These are phyloP conservation scores for Oryzias sinensis DNA, from an alignment of 2,797 vertebrate species.

Conservation along the genomic window DNA sequence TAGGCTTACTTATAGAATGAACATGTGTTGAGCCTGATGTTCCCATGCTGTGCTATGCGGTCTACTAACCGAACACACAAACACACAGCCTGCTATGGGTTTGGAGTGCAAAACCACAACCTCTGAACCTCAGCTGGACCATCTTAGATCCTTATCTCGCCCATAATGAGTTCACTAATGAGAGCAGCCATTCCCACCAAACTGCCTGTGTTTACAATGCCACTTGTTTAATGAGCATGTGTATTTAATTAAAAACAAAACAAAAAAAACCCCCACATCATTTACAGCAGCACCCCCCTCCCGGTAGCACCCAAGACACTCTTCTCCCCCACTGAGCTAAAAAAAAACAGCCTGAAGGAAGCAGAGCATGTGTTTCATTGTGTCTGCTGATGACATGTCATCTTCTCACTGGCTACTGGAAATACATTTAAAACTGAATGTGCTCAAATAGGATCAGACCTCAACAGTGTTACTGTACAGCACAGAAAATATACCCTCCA, in stretches of 20 bases:
- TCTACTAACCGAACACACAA: conserved; percentile 10
- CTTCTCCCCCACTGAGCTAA: conserved; percentile 28
- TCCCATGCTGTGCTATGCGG: conserved; percentile 41
- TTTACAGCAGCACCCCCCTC: conserved; percentile 46
- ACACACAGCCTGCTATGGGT: conserved; percentile 16
- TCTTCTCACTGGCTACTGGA: conserved; percentile 14
- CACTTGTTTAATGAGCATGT: conserved; percentile 69
- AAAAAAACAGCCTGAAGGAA: conserved; percentile 18
- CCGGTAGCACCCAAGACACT: no score
- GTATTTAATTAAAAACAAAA: conserved; percentile 69
- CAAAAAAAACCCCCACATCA: conserved; percentile 56
- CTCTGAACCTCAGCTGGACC: conserved; percentile 33
- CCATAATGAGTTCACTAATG: conserved; percentile 61
- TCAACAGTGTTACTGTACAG: conserved; percentile 9
- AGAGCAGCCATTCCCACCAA: conserved; percentile 45
- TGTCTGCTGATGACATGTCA: conserved; percentile 25
- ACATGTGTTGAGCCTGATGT: conserved; percentile 49
- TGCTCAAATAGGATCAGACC: conserved; percentile 21
- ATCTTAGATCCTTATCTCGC: conserved; percentile 62
- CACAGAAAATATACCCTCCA: conserved; percentile 23
- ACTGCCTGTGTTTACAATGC: conserved; percentile 48
- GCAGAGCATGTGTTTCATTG: conserved; percentile 40
- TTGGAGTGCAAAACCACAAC: conserved; percentile 29
- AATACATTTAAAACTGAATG: conserved; percentile 24
- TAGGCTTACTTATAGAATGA: conserved; percentile 45